These are phyloP conservation scores for Diaperis boleti DNA, from an alignment of 2,888 invertebrate genomes.

Conservation along the genomic window DNA sequence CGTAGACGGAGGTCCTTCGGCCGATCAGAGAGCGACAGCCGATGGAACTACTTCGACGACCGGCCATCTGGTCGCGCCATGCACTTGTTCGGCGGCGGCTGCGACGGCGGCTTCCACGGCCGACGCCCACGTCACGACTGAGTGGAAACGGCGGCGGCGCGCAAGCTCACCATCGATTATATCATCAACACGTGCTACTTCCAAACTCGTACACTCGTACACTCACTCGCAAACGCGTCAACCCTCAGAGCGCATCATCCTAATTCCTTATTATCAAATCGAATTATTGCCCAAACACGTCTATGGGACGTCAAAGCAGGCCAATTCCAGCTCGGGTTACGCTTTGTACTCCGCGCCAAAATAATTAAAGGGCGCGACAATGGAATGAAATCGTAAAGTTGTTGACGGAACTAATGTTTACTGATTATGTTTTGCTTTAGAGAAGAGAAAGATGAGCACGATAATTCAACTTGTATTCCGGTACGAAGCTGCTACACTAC, in stretches of 20 bases:
- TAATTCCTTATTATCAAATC: conserved; percentile 39
- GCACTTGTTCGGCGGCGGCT: conserved; percentile 53
- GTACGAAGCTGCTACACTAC: too few species aligned
- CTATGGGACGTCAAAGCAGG: background rate
- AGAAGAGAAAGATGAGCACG: too few species aligned
- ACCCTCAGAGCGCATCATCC: conserved; percentile 32
- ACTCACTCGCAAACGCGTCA: conserved; percentile 37
- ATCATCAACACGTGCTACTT: conserved; percentile 54
- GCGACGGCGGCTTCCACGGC: conserved; percentile 50
- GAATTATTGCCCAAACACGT: conserved; percentile 25
- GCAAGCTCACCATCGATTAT: conserved; percentile 57
- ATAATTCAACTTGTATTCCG: too few species aligned
- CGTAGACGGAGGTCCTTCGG: conserved; percentile 75
- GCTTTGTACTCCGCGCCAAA: background rate
- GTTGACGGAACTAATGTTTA: too few species aligned
- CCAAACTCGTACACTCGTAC: conserved; percentile 34
- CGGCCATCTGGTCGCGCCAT: conserved; percentile 66
- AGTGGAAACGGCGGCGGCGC: conserved; percentile 48
- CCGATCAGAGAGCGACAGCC: conserved; percentile 76
- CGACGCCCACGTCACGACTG: conserved; percentile 57
- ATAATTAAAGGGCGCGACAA: too few species aligned
- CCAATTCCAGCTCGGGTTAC: conserved; percentile 1
- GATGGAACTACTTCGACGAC: conserved; percentile 76
- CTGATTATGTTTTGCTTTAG: too few species aligned
- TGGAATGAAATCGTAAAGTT: too few species aligned